phyloP scores from a whole-genome alignment of 2,888 invertebrate genomes.

The Plagodis dolabraria region DNA sequence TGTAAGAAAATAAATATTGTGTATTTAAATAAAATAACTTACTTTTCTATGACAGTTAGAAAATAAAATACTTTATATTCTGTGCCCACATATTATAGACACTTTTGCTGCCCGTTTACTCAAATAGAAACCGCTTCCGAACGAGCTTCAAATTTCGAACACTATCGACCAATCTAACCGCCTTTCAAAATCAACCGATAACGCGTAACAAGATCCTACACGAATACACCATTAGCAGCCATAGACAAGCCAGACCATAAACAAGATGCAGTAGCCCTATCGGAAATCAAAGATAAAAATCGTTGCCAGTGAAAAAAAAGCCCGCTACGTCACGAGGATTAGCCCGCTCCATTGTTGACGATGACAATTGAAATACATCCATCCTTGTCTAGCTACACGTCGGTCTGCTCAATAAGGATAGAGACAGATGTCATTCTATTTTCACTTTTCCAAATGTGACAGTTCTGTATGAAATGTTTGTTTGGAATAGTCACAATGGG shows the following conservation, averaged over 20 bases:
- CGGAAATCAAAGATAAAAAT: constrained; percentile 74
- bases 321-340: constrained; percentile 78
- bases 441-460: constrained; percentile 82
- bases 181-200: constrained; percentile 65
- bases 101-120: constrained; percentile 21
- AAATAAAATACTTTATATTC: too few species aligned
- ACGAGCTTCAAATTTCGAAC: constrained; percentile 49
- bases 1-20: too few species aligned
- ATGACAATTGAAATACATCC: constrained; percentile 77
- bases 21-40: too few species aligned
- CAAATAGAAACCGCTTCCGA: constrained; percentile 38
- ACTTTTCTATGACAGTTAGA: too few species aligned
- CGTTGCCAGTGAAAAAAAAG: constrained; percentile 55
- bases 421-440: constrained; percentile 65
- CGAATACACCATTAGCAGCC: constrained; percentile 73
- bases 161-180: constrained; percentile 50
- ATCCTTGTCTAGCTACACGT: constrained; percentile 58
- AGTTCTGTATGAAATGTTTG: constrained; percentile 81
- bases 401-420: constrained; percentile 41
- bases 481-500: constrained; percentile 74
- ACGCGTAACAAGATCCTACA: constrained; percentile 73
- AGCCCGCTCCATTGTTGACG: constrained; percentile 73
- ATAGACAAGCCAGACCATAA: constrained; percentile 54
- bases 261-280: constrained; percentile 73
- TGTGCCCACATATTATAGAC: too few species aligned